phyloP scores from a whole-genome alignment of 1,140 invertebrate genomes.

The Drosophila busckii region DNA sequence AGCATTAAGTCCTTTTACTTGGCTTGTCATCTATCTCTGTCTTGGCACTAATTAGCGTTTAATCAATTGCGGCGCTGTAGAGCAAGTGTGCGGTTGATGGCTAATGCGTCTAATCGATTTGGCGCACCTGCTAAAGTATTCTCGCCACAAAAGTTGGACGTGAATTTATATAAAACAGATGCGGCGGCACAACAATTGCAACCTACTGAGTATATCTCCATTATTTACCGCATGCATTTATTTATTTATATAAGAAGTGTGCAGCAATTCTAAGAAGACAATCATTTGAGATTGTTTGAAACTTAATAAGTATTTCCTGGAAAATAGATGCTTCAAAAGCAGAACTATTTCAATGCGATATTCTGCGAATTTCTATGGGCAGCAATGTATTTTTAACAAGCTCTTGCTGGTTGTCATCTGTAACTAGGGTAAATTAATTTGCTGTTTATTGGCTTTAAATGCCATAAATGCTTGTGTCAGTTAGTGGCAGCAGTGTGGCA shows the following conservation, averaged over 20 bases:
- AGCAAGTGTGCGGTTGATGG: conserved; percentile 46
- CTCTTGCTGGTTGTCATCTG: conserved; percentile 16
- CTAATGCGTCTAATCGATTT: conserved; percentile 58
- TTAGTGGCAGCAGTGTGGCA: conserved; percentile 10
- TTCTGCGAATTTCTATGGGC: too few species aligned
- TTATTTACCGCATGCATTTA: too few species aligned
- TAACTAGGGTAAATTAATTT: conserved; percentile 27
- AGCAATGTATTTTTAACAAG: neutral
- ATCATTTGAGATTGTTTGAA: neutral
- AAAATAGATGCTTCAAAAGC: neutral
- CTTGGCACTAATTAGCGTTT: conserved; percentile 57
- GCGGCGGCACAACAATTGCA: conserved; percentile 6
- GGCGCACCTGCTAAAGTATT: conserved; percentile 17
- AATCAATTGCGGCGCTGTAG: conserved; percentile 52
- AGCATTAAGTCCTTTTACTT: neutral
- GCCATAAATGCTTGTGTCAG: conserved; percentile 27
- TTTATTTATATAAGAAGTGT: too few species aligned
- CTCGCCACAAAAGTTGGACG: conserved; percentile 6
- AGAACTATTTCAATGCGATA: too few species aligned
- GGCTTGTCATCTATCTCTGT: conserved; percentile 6
- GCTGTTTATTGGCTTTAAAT: conserved; percentile 54
- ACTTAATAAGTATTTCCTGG: too few species aligned
- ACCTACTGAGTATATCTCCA: conserved; percentile 37
- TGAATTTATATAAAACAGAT: conserved; percentile 35
- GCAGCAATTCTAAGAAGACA: too few species aligned